Conservation (phyloP, 2,113 vertebrate species). For the Potamarius usumacintae region DNA sequence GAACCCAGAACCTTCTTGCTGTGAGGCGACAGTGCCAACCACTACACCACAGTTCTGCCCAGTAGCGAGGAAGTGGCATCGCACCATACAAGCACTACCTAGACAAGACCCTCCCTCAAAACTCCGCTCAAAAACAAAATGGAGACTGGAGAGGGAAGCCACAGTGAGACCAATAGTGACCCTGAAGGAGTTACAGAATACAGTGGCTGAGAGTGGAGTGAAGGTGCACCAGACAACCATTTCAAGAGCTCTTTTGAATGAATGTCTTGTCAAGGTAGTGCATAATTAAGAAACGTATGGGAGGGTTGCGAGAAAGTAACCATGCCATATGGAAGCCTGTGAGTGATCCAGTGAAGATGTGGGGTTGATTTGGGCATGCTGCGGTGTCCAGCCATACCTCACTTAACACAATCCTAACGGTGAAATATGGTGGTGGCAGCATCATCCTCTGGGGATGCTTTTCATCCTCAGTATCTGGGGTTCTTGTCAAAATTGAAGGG, state of each 20-base stretch:
- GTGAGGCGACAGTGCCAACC: too few species aligned
- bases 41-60: too few species aligned
- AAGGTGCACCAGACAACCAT: neutral
- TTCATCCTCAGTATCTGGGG: neutral
- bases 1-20: too few species aligned
- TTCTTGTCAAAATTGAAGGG: neutral
- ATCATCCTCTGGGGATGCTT: neutral
- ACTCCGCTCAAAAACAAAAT: neutral
- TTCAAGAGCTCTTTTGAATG: neutral
- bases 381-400: neutral
- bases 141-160: neutral
- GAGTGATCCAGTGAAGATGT: neutral
- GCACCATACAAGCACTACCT: neutral
- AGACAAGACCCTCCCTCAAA: neutral
- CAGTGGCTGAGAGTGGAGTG: neutral
- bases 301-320: neutral
- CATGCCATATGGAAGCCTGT: neutral
- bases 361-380: neutral
- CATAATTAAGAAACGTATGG: neutral
- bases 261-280: neutral
- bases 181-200: neutral
- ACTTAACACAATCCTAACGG: neutral
- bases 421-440: neutral
- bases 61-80: neutral
- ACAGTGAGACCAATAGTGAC: neutral